Base-by-base conservation (phyloP, 2,797 vertebrate genomes). In the Typhlichthys subterraneus region DNA sequence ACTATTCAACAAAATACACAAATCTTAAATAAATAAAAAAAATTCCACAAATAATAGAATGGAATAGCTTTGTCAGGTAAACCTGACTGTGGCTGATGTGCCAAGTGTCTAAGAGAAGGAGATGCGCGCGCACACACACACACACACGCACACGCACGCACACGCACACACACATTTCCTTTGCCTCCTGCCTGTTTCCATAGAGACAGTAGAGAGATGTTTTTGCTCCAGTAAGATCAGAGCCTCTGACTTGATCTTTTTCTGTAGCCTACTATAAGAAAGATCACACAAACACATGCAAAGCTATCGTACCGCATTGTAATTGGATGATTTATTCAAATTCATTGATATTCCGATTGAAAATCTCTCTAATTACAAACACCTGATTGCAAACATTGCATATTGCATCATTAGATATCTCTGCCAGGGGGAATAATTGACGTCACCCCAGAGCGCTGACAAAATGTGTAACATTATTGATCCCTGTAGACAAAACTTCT, bases 101-200 rank as follows among this genome's bases (percentile, higher is more conserved):
- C 50, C 7, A 31, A 12, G 7, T 14, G 5, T n/a, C 14, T 3
- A 1, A 70, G 33, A 53, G 14, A 49, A 55, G 47, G 14, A 59
- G 29, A 45, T 17, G 47, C 57, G 29, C 14, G 15, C 14, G 17
- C 55, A 57, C 56, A 47, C 50, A 63, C 54, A 64, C 61, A 54
- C 15, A 49, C 12, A 55, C 17, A 59, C 10, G 15, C 15, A 19
- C 52, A 53, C 53, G 48, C 17, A 17, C 14, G 11, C 14, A 17
- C 55, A 57, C 56, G 42, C 14, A 17, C 55, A 57, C 56, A 47
- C 33, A 67, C 57, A 45, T 59, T 61, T 80, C 53, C 64, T 70
- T 76, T 52, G 50, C 61, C 65, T 74, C 72, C 72, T 64, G 69
- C 77, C 76, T 84, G 88, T 88, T 89, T 81, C 85, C 85, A 86